These are phyloP conservation scores for Rhagologus leucostigma DNA, from an alignment of 2,113 vertebrate genomes.

Conservation along the genomic window DNA sequence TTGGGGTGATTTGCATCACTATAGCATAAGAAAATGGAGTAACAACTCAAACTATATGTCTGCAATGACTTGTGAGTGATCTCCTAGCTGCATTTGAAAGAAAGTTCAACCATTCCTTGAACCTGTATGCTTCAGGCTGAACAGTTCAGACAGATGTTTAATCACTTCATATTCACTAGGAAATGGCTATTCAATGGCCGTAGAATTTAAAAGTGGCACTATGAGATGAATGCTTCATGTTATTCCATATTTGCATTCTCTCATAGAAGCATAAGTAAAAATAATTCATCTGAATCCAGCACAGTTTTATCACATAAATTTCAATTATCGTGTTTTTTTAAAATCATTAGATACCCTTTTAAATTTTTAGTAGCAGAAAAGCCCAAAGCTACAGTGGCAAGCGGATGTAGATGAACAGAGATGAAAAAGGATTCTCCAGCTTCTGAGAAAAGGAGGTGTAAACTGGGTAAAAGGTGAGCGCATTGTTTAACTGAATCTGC, in stretches of 20 bases:
- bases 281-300: slow-evolving; percentile 30
- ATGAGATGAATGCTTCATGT: not conserved
- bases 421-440: not conserved
- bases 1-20: slow-evolving; percentile 15
- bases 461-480: not conserved
- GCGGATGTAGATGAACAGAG: not conserved
- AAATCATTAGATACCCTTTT: slow-evolving; percentile 37
- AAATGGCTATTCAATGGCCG: slow-evolving; percentile 47
- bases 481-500: not conserved
- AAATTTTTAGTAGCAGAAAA: slow-evolving; percentile 36
- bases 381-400: not conserved
- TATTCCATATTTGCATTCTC: not conserved
- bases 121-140: slow-evolving; percentile 32
- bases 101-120: slow-evolving; percentile 47
- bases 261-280: slow-evolving; percentile 41
- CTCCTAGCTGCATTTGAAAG: slow-evolving; percentile 8
- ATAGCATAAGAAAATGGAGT: slow-evolving; percentile 28
- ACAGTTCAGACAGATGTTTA: slow-evolving; percentile 59
- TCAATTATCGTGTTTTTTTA: not conserved
- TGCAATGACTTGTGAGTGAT: slow-evolving; percentile 23
- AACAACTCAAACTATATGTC: not conserved
- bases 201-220: slow-evolving; percentile 22
- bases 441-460: not conserved
- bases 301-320: slow-evolving; percentile 16
- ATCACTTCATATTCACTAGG: slow-evolving; percentile 37